phyloP scores from a whole-genome alignment of 2,888 invertebrate species.

The Acanthopleura granulata region DNA sequence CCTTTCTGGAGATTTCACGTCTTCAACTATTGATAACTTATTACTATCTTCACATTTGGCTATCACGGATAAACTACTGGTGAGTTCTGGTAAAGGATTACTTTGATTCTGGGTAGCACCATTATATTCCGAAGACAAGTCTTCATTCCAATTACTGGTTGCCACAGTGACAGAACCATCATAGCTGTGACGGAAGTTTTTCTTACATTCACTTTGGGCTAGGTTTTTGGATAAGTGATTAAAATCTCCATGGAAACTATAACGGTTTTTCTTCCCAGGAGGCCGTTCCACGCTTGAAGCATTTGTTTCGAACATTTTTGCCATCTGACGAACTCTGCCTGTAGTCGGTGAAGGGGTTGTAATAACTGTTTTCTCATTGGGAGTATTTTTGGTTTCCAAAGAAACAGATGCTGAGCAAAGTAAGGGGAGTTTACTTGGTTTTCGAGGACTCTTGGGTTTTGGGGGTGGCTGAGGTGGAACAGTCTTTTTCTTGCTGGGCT shows the following conservation, averaged over 20 bases:
- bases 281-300: no score
- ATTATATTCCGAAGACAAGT: neutral
- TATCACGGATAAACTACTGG: neutral
- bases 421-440: conserved; percentile 1
- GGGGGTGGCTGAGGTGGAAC: neutral
- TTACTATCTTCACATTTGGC: neutral
- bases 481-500: neutral
- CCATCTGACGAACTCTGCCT: neutral
- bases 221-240: neutral
- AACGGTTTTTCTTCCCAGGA: neutral
- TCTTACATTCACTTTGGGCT: neutral
- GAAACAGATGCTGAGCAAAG: neutral
- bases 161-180: neutral
- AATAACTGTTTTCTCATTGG: neutral
- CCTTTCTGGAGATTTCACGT: neutral
- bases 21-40: neutral
- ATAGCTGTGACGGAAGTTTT: conserved; percentile 8
- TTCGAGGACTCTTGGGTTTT: neutral
- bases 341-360: neutral
- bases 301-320: conserved; percentile 5
- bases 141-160: no score
- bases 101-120: neutral
- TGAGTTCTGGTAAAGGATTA: neutral
- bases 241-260: conserved; percentile 15
- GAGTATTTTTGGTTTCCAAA: neutral